Percentiles rank a stretch among this genome's conserved stretches.
Conservation (phyloP, 1,140 invertebrate genomes). For the Drosophila fuyamai region DNA sequence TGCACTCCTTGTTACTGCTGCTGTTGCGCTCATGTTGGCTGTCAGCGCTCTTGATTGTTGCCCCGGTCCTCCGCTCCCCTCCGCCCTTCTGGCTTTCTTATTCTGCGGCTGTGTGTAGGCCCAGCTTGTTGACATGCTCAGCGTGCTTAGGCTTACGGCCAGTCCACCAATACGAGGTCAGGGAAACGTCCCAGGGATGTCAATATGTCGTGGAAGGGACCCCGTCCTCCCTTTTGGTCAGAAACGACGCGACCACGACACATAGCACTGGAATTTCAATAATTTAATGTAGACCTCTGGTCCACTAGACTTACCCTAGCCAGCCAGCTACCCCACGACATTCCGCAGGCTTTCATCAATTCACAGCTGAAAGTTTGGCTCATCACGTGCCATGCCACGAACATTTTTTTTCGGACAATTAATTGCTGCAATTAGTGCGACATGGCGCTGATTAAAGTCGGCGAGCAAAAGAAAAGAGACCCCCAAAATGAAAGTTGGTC, state of each 20-base stretch:
- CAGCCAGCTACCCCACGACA: background rate
- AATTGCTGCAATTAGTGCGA: constrained; percentile 70
- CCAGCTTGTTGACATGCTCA: constrained; percentile 81
- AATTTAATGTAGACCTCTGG: constrained; percentile 22
- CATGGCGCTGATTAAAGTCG: constrained; percentile 62
- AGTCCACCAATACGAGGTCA: constrained; percentile 23
- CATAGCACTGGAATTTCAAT: constrained; percentile 42
- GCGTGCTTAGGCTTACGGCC: constrained; percentile 72
- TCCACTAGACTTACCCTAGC: background rate
- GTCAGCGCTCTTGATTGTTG: constrained; percentile 75
- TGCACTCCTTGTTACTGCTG: constrained; percentile 57
- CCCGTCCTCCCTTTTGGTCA: constrained; percentile 14
- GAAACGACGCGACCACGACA: constrained; percentile 8
- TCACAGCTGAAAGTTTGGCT: constrained; percentile 35
- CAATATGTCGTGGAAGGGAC: constrained; percentile 58
- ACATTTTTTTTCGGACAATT: constrained; percentile 53
- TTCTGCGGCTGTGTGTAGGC: constrained; percentile 33
- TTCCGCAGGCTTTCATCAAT: constrained; percentile 31
- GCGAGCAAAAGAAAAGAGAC: constrained; percentile 3
- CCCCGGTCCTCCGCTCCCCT: constrained; percentile 16
- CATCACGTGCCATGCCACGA: constrained; percentile 36
- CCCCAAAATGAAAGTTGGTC: constrained; percentile 24
- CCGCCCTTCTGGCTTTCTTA: constrained; percentile 12
- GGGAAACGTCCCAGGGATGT: constrained; percentile 44
- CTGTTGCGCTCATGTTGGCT: constrained; percentile 80